Percentiles rank a stretch among this genome's conserved stretches.
These are phyloP conservation scores for Blera fallax DNA, from an alignment of 2,888 invertebrate species.

Conservation along the genomic window DNA sequence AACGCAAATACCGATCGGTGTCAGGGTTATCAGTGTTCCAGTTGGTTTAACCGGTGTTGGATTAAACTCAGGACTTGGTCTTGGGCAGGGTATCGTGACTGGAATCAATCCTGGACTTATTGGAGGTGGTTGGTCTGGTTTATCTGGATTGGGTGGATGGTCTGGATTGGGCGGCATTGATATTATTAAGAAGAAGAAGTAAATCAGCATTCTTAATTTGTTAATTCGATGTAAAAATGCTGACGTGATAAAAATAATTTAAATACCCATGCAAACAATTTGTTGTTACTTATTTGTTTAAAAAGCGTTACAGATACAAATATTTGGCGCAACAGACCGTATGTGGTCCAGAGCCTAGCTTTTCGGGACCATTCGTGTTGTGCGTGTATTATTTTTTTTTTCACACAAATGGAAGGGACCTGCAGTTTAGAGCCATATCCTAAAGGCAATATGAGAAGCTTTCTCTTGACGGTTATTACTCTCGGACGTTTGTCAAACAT, in stretches of 20 bases:
- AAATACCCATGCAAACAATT: neutral
- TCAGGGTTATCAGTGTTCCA: conserved; percentile 4
- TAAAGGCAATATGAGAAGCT: too few species aligned
- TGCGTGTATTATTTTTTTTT: too few species aligned
- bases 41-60: neutral
- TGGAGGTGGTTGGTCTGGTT: neutral
- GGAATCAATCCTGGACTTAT: neutral
- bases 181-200: conserved; percentile 8
- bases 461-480: too few species aligned
- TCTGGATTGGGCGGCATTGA: neutral
- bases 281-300: too few species aligned
- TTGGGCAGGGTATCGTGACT: neutral
- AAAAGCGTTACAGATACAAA: too few species aligned
- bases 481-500: too few species aligned
- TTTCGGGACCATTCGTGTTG: too few species aligned
- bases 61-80: neutral
- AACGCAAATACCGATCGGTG: neutral
- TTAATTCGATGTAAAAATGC: neutral
- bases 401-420: too few species aligned
- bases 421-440: too few species aligned
- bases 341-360: too few species aligned
- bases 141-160: neutral
- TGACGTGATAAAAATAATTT: neutral
- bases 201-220: neutral
- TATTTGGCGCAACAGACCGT: too few species aligned